Base-by-base conservation (phyloP, 2,888 invertebrate species). In the Drosophila infuscata region DNA sequence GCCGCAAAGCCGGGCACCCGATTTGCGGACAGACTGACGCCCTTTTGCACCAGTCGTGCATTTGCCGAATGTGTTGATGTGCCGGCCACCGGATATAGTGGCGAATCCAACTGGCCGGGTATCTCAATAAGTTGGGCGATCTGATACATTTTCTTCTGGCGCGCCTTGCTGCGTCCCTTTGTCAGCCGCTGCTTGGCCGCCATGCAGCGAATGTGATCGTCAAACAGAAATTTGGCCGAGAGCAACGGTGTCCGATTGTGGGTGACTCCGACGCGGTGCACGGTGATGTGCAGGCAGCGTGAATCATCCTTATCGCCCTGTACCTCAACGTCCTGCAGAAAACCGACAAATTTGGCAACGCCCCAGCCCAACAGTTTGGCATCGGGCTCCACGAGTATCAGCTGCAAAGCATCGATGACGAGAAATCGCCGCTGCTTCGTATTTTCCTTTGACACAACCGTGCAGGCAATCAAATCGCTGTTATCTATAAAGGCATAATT, bases 161-260 rank as follows among this genome's bases (percentile, higher is more conserved):
- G 95, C 0, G 99, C 98, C 93, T 98, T 98, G 89, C 97, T 96
- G 41, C 98, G 95, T 35, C 98, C 98, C 95, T 97, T 96, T 2
- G 96, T 95, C 8, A 96, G 93, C 48, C 96, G 93, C 93, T 99
- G 99, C 91, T 99, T 99, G 32, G 99, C 99, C 25, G 99, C 99
- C 99, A 99, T 99, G 91, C 99, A 99, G 36, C 99, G 95, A 82
- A 99, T 99, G 92, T 99, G 99, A 94, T 99, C 99, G 92, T 99
- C 99, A 92, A 99, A 99, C 72, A 99, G 95, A 93, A 99, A 99
- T 93, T 97, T 98, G 12, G 98, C 97, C 5, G 97, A 95, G 11
- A 98, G 93, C n/a, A 98, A 93, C 1, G 98, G 97, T 0, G 96
- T 95, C 56, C 96, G 94, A 64, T 96, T 96, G 32, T 95, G 94